These are phyloP conservation scores for Sylvietta virens DNA, from an alignment of 2,113 vertebrate genomes.

Conservation along the genomic window DNA sequence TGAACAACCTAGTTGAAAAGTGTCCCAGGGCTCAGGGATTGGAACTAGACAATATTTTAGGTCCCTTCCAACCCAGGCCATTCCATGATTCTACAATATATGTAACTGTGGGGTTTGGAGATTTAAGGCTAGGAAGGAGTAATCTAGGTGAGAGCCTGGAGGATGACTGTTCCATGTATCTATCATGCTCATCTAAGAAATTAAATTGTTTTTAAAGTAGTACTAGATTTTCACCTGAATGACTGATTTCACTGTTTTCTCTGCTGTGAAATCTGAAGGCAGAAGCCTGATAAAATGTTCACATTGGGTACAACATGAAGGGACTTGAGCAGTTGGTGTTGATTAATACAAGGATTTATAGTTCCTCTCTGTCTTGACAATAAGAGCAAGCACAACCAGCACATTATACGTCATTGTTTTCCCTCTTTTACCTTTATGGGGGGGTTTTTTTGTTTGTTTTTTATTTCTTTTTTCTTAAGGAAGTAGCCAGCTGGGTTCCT, in stretches of 20 bases:
- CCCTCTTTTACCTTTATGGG: not conserved
- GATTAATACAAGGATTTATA: not conserved
- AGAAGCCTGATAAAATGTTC: not conserved
- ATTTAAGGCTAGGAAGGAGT: not conserved
- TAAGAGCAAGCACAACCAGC: not conserved
- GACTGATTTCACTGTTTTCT: not conserved
- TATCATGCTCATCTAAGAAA: not conserved
- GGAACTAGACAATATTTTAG: not conserved
- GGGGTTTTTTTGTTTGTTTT: not conserved
- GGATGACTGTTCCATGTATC: not conserved
- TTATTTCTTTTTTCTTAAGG: not conserved
- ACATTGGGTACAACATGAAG: fast-evolving
- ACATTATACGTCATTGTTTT: fast-evolving
- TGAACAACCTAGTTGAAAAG: not conserved
- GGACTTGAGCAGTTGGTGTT: not conserved
- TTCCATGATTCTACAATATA: not conserved
- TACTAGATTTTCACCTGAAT: not conserved
- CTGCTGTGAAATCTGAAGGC: not conserved
- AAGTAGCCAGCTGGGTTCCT: not conserved
- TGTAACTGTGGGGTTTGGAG: not conserved
- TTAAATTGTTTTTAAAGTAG: not conserved
- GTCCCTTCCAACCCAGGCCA: not conserved
- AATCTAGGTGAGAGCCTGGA: not conserved
- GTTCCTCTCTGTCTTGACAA: not conserved
- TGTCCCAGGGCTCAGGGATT: not conserved